Evolutionary conservation across 2,888 invertebrate genomes (phyloP), one percentile per base, ranked within the genome.

Genomic region (Cataglyphis albicans): DNA sequence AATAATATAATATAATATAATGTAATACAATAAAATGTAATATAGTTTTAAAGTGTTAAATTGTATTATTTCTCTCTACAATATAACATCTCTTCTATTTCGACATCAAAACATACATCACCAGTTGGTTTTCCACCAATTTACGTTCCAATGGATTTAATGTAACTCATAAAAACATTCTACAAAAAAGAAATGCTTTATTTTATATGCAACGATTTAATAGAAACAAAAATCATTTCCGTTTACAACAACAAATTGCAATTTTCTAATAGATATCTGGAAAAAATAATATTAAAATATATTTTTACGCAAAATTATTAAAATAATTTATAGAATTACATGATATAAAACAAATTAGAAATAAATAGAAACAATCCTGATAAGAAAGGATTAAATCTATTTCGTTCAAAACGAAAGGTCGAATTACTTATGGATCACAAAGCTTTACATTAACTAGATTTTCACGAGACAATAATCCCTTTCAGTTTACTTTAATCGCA

Each of bases 401-500:
- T 41, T 52, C 35, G 21, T 59, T 21, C 3, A 48, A 44, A 15
- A 15, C 57, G 3, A 59, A 59, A 55, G 48, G 25, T 35, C 10
- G 15, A 61, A 65, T 64, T 48, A 75, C 9, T 38, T 38, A 75
- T 76, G 21, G 29, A 55, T 76, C 38, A 25, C 38, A 52, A 32
- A 76, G 55, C 29, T 55, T 41, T 41, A 35, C 41, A 44, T 76
- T 55, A 68, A 59, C 38, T 57, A 59, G 61, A 72, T 81, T 81
- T 57, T 76, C 68, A 70, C 55, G 59, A 64, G 67, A 73, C 76
- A 84, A 80, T 84, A 68, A 84, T 84, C 73, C 80, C 64, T 81
- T 70, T 64, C 35, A 70, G 64, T 64, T 57, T 25, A 63, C 73
- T 84, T 81, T 85, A 87, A 87, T 87, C 85, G 78, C 68, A 74